Percentiles rank a stretch among this genome's conserved stretches.
Evolutionary conservation across 2,797 vertebrate genomes (phyloP).

Genomic region (Megalops cyprinoides): DNA sequence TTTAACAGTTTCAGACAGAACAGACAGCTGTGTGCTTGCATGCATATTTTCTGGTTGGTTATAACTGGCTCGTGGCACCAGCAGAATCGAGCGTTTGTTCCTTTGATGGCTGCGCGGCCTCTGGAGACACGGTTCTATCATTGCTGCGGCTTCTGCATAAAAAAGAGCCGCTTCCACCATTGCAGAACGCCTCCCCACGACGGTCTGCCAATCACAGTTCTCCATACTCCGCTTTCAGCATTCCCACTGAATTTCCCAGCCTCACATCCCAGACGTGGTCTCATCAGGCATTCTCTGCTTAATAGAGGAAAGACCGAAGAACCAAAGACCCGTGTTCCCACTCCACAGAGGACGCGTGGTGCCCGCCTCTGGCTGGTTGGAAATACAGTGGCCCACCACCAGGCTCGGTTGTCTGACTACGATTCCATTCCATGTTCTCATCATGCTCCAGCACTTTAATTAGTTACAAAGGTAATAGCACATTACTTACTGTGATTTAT

Average conservation of each 20-base stretch:
- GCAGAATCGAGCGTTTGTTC: constrained; percentile 10
- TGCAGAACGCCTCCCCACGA: constrained; percentile 28
- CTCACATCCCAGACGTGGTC: constrained; percentile 33
- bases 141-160: constrained; percentile 10
- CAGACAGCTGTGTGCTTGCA: neutral
- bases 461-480: constrained; percentile 48
- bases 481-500: constrained; percentile 52
- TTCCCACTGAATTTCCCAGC: constrained; percentile 32
- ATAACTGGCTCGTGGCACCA: constrained; percentile 33
- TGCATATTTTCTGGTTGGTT: constrained; percentile 4
- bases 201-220: constrained; percentile 16
- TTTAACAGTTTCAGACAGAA: neutral
- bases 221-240: constrained; percentile 27
- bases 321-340: neutral
- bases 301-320: neutral
- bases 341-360: too few species aligned
- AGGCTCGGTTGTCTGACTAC: neutral
- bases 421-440: neutral
- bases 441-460: constrained; percentile 42
- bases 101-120: constrained; percentile 31
- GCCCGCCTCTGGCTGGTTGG: neutral
- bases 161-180: constrained; percentile 34
- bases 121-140: constrained; percentile 42
- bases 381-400: neutral
- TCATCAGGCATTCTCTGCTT: constrained; percentile 9